phyloP scores from a whole-genome alignment of 2,797 vertebrate species.

The Ceryle rudis region DNA sequence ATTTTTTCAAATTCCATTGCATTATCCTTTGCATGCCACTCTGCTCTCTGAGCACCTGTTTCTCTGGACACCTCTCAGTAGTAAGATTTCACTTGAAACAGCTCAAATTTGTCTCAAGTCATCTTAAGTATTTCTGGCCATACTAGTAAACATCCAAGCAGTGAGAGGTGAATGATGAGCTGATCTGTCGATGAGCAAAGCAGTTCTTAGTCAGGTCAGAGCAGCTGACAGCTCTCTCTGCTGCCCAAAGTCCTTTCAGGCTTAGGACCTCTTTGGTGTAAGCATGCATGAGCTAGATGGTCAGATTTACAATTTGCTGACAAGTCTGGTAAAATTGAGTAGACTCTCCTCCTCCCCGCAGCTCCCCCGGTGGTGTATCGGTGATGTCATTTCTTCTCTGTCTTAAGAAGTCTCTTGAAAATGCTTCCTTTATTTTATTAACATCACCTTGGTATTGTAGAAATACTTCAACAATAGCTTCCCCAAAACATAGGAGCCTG shows the following conservation, averaged over 20 bases:
- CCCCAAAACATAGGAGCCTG: constrained; percentile 11
- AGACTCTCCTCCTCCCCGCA: constrained; percentile 22
- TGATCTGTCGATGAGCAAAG: background rate
- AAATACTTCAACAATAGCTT: constrained; percentile 33
- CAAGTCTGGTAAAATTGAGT: constrained; percentile 30
- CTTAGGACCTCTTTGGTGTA: constrained; percentile 6
- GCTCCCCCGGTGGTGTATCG: background rate
- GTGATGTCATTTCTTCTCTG: constrained; percentile 43
- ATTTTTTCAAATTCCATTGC: background rate
- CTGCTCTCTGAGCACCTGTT: background rate
- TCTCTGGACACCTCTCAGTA: background rate
- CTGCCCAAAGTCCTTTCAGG: background rate
- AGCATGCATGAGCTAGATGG: constrained; percentile 48
- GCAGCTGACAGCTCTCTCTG: background rate
- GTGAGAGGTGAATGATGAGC: background rate
- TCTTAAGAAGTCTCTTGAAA: constrained; percentile 54
- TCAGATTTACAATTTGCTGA: constrained; percentile 58
- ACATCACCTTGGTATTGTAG: background rate
- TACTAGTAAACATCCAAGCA: background rate
- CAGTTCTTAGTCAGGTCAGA: background rate
- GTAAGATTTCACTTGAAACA: background rate
- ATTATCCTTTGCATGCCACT: background rate
- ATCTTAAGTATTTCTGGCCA: background rate
- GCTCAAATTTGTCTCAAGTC: background rate
- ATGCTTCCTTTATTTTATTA: constrained; percentile 24